These are phyloP conservation scores for Nipponacmea schrenckii DNA, from an alignment of 2,888 invertebrate species.

Conservation along the genomic window DNA sequence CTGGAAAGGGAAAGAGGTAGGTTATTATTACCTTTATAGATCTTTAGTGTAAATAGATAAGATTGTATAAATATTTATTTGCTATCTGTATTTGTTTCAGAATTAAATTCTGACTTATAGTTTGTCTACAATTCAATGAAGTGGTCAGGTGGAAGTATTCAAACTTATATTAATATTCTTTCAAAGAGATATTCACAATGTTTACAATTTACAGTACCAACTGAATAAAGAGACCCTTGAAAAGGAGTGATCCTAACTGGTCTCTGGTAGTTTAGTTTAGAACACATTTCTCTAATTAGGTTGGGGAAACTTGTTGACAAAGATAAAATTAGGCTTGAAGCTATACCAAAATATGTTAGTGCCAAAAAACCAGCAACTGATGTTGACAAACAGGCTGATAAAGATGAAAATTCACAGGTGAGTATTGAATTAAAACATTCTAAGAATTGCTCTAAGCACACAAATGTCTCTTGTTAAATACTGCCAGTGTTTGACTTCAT, in stretches of 20 bases:
- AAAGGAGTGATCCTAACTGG: no score
- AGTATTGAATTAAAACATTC: neutral
- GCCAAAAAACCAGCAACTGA: slow-evolving; percentile 27
- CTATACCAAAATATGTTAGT: slow-evolving; percentile 53
- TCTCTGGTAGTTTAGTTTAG: no score
- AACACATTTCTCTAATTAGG: slow-evolving; percentile 37
- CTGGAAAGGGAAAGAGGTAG: slow-evolving; percentile 51
- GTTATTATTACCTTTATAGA: slow-evolving; percentile 3
- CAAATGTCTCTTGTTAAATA: neutral
- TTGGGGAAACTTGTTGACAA: slow-evolving; percentile 58
- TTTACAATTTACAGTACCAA: no score
- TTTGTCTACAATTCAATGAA: neutral
- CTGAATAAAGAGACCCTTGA: no score
- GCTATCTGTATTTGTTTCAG: neutral
- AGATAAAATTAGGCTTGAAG: slow-evolving; percentile 49
- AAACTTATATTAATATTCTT: no score
- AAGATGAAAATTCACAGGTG: slow-evolving; percentile 12
- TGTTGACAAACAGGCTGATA: neutral
- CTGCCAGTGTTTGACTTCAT: no score
- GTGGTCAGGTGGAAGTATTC: no score
- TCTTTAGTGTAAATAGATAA: neutral
- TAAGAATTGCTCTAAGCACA: neutral
- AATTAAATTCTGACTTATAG: neutral
- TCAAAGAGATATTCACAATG: no score
- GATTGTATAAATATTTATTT: neutral